phyloP scores from a whole-genome alignment of 2,113 vertebrate species.

The Channa argus region DNA sequence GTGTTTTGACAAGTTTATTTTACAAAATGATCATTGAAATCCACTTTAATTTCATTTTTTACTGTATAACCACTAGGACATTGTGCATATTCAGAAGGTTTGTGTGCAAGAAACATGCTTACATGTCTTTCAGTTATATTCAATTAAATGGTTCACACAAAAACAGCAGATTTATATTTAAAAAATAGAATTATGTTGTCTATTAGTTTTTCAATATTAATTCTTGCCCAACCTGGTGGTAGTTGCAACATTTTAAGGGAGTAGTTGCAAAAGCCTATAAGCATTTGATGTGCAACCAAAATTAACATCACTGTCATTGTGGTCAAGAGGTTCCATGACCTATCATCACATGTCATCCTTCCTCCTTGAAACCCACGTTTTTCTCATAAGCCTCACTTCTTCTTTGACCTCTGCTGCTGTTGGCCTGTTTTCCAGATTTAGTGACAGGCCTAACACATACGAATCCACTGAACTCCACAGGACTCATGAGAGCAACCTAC shows the following conservation, averaged over 20 bases:
- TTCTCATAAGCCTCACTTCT: slow-evolving; percentile 49
- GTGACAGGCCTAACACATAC: slow-evolving; percentile 12
- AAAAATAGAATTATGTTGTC: neutral
- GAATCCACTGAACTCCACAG: slow-evolving; percentile 19
- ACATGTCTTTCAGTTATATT: neutral
- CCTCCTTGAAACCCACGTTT: slow-evolving; percentile 46
- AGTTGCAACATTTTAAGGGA: slow-evolving; percentile 22
- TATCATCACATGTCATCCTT: slow-evolving; percentile 68
- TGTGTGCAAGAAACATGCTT: neutral
- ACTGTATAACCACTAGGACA: neutral
- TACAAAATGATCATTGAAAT: too few relatives aligned
- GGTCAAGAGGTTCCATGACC: slow-evolving; percentile 39
- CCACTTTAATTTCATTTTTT: neutral
- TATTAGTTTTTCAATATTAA: neutral
- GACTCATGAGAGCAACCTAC: neutral
- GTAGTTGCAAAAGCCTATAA: neutral
- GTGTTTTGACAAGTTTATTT: too few relatives aligned
- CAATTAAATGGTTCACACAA: neutral
- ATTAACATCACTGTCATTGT: slow-evolving; percentile 4
- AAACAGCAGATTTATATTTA: neutral
- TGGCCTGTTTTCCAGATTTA: slow-evolving; percentile 17
- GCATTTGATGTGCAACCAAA: neutral
- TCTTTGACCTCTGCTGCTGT: slow-evolving; percentile 38
- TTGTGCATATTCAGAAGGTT: neutral
- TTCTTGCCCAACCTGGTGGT: neutral